A percentile compares a stretch with the other conserved stretches of the same genome.
phyloP scores from a whole-genome alignment of 2,888 invertebrate genomes.

The Pammene fasciana region DNA sequence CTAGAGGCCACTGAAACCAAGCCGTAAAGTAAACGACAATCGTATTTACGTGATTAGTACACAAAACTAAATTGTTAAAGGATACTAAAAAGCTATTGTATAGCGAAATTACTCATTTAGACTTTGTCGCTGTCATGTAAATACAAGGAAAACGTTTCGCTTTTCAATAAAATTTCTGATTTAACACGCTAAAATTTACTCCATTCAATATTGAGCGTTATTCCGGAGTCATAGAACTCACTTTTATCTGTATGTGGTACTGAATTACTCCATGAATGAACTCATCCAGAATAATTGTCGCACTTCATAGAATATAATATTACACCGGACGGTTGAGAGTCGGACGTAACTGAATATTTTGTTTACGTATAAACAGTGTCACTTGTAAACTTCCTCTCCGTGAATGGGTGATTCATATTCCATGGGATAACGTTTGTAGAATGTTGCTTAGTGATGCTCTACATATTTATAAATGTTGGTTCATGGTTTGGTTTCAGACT shows the following conservation, averaged over 20 bases:
- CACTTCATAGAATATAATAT: conserved; percentile 57
- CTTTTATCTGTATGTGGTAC: neutral
- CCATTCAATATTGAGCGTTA: neutral
- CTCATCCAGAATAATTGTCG: conserved; percentile 66
- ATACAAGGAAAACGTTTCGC: conserved; percentile 24
- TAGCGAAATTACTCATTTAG: conserved; percentile 14
- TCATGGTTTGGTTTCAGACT: conserved; percentile 26
- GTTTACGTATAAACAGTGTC: conserved; percentile 52
- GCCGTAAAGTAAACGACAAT: neutral
- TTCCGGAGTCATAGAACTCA: neutral
- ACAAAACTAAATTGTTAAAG: neutral
- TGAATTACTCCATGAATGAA: conserved; percentile 51
- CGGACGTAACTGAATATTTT: conserved; percentile 43
- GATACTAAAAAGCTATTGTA: neutral
- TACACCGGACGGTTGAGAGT: conserved; percentile 34
- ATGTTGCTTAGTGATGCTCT: conserved; percentile 31
- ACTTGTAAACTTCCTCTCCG: conserved; percentile 57
- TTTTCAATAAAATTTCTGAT: conserved; percentile 26
- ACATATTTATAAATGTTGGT: conserved; percentile 35
- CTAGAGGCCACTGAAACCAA: neutral
- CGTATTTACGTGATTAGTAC: neutral
- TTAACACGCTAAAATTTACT: neutral
- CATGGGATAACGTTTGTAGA: conserved; percentile 33
- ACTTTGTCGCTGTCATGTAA: conserved; percentile 14
- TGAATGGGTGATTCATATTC: conserved; percentile 57